Base-by-base conservation (phyloP, 2,888 invertebrate genomes). In the Ischnus inquisitorius region DNA sequence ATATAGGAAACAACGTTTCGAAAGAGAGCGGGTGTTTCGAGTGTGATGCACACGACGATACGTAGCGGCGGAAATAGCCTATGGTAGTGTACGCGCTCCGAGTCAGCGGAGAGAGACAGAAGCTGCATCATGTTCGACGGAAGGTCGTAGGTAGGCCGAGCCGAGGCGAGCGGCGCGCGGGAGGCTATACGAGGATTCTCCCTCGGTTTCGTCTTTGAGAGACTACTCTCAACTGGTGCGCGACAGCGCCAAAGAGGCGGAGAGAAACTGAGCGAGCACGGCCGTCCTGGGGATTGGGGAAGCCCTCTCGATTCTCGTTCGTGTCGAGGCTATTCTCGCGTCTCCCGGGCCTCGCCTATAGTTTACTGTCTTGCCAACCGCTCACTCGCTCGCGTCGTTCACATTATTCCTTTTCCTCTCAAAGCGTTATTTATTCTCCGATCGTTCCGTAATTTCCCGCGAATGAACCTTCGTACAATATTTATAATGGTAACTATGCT, bases 311-410 rank as follows among this genome's bases (percentile, higher is more conserved):
- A 86, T 87, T 86, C 86, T 87, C 68, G 68, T 75, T 72, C 83
- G 80, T 80, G 72, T 72, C 86, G 86, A 87, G 82, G 87, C 89
- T 90, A 90, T 90, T 90, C 87, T 90, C 82, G 85, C 87, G 71
- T 86, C 86, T 88, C 89, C 89, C 88, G 88, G 86, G 86, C 85
- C 85, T 85, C 88, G 87, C 85, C 84, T 90, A 91, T 90, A 90
- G 89, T 79, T 77, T 86, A 6, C 82, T 34, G 3, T 34, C 34
- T 34, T 34, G 34, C 34, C 34, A 34, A 34, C 34, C 34, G 3
- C 2, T 34, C 34, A 3, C 34, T 34, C 34, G 1, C 34, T 34
- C 67, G 85, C 82, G 71, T n/a, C 82, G 82, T 85, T 82, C 87
- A 85, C 85, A 83, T 74, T 62, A 48, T 51, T 19, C 12, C 19